Evolutionary conservation across 2,797 vertebrate species (phyloP).

Genomic region (Diglossa cyanea): DNA sequence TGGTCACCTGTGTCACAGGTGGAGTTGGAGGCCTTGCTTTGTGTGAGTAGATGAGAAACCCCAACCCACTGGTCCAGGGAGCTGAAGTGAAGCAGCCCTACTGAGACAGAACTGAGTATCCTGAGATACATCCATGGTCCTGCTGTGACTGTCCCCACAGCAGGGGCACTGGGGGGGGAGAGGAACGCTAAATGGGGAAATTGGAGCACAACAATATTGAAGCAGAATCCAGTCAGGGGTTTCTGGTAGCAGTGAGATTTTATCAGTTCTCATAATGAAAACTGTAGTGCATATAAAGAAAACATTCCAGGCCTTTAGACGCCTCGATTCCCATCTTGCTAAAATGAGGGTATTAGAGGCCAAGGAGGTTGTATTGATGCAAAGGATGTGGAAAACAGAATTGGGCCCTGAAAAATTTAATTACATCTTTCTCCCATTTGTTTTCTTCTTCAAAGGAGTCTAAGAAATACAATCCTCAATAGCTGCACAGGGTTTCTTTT

Average conservation of each 20-base stretch:
- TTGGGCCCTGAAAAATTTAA: neutral
- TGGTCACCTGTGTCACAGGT: neutral
- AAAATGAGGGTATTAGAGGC: neutral
- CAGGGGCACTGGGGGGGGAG: neutral
- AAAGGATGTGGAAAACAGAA: neutral
- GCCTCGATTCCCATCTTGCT: neutral
- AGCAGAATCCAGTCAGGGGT: neutral
- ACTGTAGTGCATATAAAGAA: neutral
- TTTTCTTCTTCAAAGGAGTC: neutral
- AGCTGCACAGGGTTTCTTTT: neutral
- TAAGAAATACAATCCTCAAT: neutral
- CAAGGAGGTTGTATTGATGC: neutral
- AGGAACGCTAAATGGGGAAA: neutral
- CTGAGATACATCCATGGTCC: neutral
- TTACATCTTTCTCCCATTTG: neutral
- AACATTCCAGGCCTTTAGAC: neutral
- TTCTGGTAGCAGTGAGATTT: neutral
- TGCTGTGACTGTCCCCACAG: neutral
- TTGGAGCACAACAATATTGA: neutral
- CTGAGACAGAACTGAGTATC: neutral
- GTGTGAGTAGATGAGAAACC: neutral
- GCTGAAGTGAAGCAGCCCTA: constrained; percentile 19
- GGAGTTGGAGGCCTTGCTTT: constrained; percentile 11
- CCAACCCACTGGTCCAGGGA: neutral
- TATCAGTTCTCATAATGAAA: neutral